These are phyloP conservation scores for Botrylloides violaceus DNA, from an alignment of 23 tunicate genomes.

Conservation along the genomic window DNA sequence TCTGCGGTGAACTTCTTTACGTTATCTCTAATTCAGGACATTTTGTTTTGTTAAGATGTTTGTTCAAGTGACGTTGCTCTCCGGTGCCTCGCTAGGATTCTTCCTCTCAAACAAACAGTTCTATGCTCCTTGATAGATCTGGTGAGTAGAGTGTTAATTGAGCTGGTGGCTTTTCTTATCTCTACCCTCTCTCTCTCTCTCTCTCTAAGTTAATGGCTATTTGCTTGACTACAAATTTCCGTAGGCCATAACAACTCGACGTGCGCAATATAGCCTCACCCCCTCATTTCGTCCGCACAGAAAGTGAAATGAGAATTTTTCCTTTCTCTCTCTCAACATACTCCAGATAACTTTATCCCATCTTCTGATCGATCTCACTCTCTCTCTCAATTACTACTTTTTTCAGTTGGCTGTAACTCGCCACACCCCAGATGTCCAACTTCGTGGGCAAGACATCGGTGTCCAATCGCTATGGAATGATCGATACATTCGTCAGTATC, in stretches of 20 bases:
- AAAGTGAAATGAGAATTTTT: neutral
- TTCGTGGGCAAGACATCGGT: constrained; percentile 34
- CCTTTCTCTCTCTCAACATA: neutral
- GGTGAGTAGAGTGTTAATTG: constrained; percentile 70
- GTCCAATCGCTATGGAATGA: constrained; percentile 28
- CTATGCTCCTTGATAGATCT: constrained; percentile 58
- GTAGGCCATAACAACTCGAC: too few species aligned
- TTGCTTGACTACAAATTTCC: too few species aligned
- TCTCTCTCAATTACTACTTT: neutral
- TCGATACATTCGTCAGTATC: constrained; percentile 28
- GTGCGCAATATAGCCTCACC: too few species aligned
- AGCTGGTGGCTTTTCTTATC: constrained; percentile 25
- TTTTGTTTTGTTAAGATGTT: constrained; percentile 27
- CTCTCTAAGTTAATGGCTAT: too few species aligned
- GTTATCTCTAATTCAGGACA: too few species aligned
- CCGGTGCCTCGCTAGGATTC: constrained; percentile 30
- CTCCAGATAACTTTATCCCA: neutral
- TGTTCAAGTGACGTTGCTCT: constrained; percentile 15
- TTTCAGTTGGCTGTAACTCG: constrained; percentile 52
- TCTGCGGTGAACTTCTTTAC: too few species aligned
- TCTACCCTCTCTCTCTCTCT: too few species aligned
- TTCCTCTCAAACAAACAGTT: constrained; percentile 38
- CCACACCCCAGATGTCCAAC: constrained; percentile 58
- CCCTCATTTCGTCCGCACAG: neutral
- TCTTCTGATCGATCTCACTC: too few species aligned